Evolutionary conservation across 2,888 invertebrate genomes (phyloP).

Genomic region (Microctonus aethiopoides): DNA sequence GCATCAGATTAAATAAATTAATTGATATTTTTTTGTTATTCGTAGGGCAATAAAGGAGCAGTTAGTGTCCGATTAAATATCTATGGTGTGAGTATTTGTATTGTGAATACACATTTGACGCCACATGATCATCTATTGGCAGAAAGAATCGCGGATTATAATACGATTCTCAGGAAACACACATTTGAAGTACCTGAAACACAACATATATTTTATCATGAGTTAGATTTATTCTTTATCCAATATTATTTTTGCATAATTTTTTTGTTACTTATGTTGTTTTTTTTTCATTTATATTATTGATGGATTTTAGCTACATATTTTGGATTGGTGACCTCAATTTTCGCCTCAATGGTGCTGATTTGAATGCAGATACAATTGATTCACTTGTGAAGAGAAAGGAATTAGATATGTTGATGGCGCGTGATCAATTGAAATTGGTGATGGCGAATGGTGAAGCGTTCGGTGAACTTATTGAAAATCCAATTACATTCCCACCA

Average conservation of each 20-base stretch:
- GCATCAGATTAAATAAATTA: neutral
- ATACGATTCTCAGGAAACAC: slow-evolving; percentile 86
- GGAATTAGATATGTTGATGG: slow-evolving; percentile 74
- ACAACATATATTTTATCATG: slow-evolving; percentile 88
- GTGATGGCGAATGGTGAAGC: slow-evolving; percentile 82
- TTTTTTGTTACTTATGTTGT: neutral
- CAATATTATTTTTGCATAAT: slow-evolving; percentile 29
- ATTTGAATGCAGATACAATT: slow-evolving; percentile 76
- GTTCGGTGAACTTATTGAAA: slow-evolving; percentile 84
- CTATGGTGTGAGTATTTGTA: slow-evolving; percentile 88
- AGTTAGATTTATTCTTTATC: slow-evolving; percentile 72
- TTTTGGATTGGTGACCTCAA: slow-evolving; percentile 95
- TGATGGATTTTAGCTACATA: slow-evolving; percentile 76
- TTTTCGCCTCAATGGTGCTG: slow-evolving; percentile 80
- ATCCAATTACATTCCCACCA: slow-evolving; percentile 82
- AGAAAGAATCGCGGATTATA: slow-evolving; percentile 90
- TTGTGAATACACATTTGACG: slow-evolving; percentile 90
- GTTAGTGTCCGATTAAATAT: slow-evolving; percentile 88
- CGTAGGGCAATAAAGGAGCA: slow-evolving; percentile 97
- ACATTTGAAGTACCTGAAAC: slow-evolving; percentile 82
- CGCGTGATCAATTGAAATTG: slow-evolving; percentile 80
- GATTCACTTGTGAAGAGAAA: slow-evolving; percentile 74
- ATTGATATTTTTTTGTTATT: slow-evolving; percentile 42
- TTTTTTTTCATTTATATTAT: neutral
- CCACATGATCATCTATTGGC: slow-evolving; percentile 87